Conservation (phyloP, 2,888 invertebrate genomes). For the Miltochrista miniata region DNA sequence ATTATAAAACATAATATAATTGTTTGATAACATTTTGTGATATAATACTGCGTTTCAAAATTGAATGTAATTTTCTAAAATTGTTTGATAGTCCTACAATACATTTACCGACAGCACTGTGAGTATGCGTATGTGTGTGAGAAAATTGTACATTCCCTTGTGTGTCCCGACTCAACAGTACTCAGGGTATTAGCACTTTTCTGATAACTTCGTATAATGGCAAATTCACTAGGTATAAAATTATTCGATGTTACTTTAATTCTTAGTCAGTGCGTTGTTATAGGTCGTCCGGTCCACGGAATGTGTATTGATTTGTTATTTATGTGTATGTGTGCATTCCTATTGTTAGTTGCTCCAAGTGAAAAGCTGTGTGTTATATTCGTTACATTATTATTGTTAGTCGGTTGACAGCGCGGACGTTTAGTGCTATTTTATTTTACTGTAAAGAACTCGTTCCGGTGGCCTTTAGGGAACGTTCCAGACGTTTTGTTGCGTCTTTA, state of each 20-base stretch:
- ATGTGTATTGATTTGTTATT: constrained; percentile 24
- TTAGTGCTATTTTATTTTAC: not conserved
- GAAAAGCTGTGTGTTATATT: constrained; percentile 7
- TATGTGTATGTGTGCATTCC: constrained; percentile 33
- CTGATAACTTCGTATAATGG: not conserved
- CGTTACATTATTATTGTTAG: not conserved
- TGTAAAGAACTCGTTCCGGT: not conserved
- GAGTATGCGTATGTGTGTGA: too few relatives aligned
- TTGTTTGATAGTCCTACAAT: too few relatives aligned
- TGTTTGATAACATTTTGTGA: too few relatives aligned
- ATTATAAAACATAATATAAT: too few relatives aligned
- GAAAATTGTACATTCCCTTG: not conserved
- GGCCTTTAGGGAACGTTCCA: not conserved
- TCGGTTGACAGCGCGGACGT: constrained; percentile 2
- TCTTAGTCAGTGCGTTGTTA: constrained; percentile 10
- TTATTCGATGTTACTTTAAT: constrained; percentile 13
- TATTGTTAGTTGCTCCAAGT: constrained; percentile 23
- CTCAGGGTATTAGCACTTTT: not conserved
- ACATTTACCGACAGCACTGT: too few relatives aligned
- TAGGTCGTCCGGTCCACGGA: constrained; percentile 1
- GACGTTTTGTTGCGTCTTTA: not conserved
- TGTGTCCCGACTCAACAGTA: not conserved
- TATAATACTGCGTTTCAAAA: too few relatives aligned
- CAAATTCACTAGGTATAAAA: constrained; percentile 11
- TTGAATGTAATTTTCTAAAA: too few relatives aligned